These are phyloP conservation scores for Champsocephalus gunnari DNA, from an alignment of 2,797 vertebrate genomes.

Conservation along the genomic window DNA sequence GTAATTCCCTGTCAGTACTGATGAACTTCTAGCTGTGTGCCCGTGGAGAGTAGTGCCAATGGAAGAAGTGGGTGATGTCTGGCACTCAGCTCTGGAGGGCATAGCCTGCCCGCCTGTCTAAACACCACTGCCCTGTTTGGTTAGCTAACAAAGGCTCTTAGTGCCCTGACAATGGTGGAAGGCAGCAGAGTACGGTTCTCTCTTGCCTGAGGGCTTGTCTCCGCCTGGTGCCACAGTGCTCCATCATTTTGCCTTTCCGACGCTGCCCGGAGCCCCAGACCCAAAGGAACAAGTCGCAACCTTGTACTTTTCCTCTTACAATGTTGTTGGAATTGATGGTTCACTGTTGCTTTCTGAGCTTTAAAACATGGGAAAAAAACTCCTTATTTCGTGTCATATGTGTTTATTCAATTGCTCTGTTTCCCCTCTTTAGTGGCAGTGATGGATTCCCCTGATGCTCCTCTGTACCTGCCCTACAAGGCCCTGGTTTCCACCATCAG, in stretches of 20 bases:
- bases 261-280: slow-evolving; percentile 28
- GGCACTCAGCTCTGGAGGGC: slow-evolving; percentile 63
- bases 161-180: slow-evolving; percentile 76
- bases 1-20: slow-evolving; percentile 53
- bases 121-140: slow-evolving; percentile 80
- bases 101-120: slow-evolving; percentile 68
- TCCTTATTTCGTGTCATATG: background rate
- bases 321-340: slow-evolving; percentile 22
- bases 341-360: background rate
- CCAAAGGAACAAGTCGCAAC: slow-evolving; percentile 29
- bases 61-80: slow-evolving; percentile 65
- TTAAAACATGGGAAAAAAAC: slow-evolving; percentile 16
- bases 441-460: slow-evolving; percentile 80
- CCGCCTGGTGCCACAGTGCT: slow-evolving; percentile 79
- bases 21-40: slow-evolving; percentile 51
- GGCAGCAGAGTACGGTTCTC: slow-evolving; percentile 52
- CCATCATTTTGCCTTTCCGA: slow-evolving; percentile 56
- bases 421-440: slow-evolving; percentile 56
- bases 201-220: slow-evolving; percentile 70
- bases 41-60: slow-evolving; percentile 56
- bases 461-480: slow-evolving; percentile 92
- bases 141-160: slow-evolving; percentile 81
- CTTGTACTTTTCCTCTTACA: slow-evolving; percentile 33
- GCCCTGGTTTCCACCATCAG: slow-evolving; percentile 89
- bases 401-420: slow-evolving; percentile 6